Conservation (phyloP, 2,888 invertebrate genomes). For the Lutraria lutraria region DNA sequence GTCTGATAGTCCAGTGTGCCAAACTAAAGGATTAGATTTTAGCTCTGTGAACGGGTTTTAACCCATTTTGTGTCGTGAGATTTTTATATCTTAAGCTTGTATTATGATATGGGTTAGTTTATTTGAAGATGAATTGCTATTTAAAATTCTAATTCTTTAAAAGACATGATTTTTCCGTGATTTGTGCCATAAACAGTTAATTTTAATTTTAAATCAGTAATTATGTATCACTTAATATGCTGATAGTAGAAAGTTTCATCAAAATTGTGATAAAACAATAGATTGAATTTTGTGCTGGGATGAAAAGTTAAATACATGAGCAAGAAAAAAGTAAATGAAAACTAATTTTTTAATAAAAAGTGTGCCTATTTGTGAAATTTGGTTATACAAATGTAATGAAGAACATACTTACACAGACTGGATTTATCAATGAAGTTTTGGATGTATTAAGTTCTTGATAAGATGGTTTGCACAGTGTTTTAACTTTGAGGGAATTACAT, state of each 20-base stretch:
- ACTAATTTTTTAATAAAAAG: neutral
- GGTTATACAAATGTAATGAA: neutral
- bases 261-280: neutral
- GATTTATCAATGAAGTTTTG: neutral
- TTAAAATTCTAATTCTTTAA: neutral
- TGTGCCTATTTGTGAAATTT: neutral
- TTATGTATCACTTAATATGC: neutral
- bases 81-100: neutral
- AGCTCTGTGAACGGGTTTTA: neutral
- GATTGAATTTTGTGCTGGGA: neutral
- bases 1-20: neutral
- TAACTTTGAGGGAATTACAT: neutral
- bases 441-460: neutral
- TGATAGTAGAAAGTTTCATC: neutral
- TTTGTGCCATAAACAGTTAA: neutral
- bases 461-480: neutral
- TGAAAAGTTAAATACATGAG: neutral
- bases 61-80: neutral
- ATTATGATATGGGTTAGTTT: constrained; percentile 10
- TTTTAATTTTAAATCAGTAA: neutral
- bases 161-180: neutral
- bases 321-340: neutral
- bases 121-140: neutral
- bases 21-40: constrained; percentile 19
- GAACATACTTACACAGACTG: neutral